These are phyloP conservation scores for Heterodera schachtii DNA, from an alignment of 1,140 invertebrate species.

Conservation along the genomic window DNA sequence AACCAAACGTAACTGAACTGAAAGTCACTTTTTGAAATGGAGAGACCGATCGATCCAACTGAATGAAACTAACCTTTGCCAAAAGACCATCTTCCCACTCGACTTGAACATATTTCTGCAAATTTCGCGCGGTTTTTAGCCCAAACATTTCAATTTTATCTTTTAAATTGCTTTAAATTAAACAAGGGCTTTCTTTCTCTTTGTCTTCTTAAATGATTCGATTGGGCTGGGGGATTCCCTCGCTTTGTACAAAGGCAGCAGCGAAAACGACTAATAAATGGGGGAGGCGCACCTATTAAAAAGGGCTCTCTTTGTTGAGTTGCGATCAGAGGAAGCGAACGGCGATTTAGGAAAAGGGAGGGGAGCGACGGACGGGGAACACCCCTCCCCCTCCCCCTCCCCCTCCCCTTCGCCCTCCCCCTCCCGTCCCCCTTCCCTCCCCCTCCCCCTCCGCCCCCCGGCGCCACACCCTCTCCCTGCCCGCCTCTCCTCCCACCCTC, in stretches of 20 bases:
- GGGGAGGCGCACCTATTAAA: not conserved
- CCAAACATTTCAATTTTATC: conserved; percentile 29
- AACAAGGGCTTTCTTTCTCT: not conserved
- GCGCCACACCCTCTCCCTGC: too few species aligned
- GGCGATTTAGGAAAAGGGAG: not conserved
- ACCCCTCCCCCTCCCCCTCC: not conserved
- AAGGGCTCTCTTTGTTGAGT: not conserved
- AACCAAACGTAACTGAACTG: conserved; percentile 46
- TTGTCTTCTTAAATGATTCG: not conserved
- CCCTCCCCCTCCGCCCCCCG: not conserved
- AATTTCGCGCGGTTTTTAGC: conserved; percentile 35
- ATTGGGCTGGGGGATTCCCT: conserved; percentile 1
- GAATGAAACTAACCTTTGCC: conserved; percentile 20
- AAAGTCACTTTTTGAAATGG: not conserved
- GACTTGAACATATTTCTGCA: conserved; percentile 41
- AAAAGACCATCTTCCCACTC: conserved; percentile 48
- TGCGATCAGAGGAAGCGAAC: not conserved
- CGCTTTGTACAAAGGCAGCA: not conserved
- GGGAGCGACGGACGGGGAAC: not conserved
- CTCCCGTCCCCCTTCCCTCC: not conserved
- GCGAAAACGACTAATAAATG: conserved; percentile 4
- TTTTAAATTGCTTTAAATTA: not conserved
- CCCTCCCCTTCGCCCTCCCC: not conserved
- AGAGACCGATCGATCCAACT: not conserved
- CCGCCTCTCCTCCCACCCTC: too few species aligned